Evolutionary conservation across 2,888 invertebrate genomes (phyloP).

Genomic region (Anagyrus pseudococci): DNA sequence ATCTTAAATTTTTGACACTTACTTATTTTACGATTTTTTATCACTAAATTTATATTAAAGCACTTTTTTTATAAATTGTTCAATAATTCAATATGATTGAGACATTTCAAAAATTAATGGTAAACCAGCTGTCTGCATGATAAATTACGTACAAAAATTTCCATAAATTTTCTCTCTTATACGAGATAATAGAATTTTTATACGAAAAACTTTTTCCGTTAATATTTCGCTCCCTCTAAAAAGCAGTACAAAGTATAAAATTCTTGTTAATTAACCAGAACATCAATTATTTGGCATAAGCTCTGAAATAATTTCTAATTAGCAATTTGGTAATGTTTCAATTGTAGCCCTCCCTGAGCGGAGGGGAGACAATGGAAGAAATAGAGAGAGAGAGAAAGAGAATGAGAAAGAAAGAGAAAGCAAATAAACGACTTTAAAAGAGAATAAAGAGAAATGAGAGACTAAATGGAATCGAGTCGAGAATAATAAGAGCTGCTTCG

Average conservation of each 20-base stretch:
- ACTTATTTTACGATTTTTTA: neutral
- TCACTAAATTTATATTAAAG: constrained; percentile 1
- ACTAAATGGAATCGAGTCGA: constrained; percentile 21
- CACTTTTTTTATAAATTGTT: neutral
- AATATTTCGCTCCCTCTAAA: neutral
- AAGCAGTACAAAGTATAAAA: constrained; percentile 13
- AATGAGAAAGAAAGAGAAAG: constrained; percentile 42
- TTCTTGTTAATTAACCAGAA: constrained; percentile 9
- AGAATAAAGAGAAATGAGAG: neutral
- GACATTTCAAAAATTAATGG: constrained; percentile 14
- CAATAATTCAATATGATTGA: neutral
- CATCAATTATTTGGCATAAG: constrained; percentile 42
- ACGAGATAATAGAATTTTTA: neutral
- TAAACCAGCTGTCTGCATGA: constrained; percentile 29
- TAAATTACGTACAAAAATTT: constrained; percentile 7
- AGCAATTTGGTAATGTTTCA: constrained; percentile 61
- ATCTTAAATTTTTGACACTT: constrained; percentile 20
- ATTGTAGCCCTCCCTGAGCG: constrained; percentile 62
- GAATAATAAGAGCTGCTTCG: constrained; percentile 31
- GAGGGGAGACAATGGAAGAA: constrained; percentile 56
- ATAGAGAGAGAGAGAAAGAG: constrained; percentile 42
- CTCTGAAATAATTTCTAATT: constrained; percentile 54
- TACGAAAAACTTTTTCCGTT: constrained; percentile 2
- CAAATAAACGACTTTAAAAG: constrained; percentile 27
- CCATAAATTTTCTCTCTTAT: constrained; percentile 31